A percentile compares a stretch with the other conserved stretches of the same genome.
Evolutionary conservation across 2,797 vertebrate genomes (phyloP).

Genomic region (Schizopygopsis malacanthus): DNA sequence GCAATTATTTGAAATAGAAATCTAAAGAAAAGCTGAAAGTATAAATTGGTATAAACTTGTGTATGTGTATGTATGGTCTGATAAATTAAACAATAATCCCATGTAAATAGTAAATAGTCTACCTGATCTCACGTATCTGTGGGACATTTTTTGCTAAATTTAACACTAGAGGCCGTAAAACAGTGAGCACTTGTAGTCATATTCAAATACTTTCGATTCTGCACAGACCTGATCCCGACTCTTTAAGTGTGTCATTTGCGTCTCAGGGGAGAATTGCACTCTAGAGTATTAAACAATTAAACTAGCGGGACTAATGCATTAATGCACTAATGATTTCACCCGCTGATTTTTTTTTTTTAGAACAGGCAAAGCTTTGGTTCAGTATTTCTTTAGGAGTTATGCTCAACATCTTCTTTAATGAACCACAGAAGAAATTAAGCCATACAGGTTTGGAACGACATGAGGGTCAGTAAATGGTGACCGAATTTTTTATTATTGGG

Average conservation of each 20-base stretch:
- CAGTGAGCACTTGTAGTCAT: too few species aligned
- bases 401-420: not conserved
- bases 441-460: not conserved
- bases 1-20: too few species aligned
- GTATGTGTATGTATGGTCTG: not conserved
- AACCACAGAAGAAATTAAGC: not conserved
- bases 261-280: slow-evolving; percentile 30
- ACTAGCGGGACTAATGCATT: not conserved
- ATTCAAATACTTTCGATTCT: not conserved
- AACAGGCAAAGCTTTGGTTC: slow-evolving; percentile 12
- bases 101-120: not conserved
- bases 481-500: not conserved
- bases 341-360: not conserved
- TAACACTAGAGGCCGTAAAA: too few species aligned
- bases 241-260: slow-evolving; percentile 10
- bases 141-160: too few species aligned
- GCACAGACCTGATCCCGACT: not conserved
- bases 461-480: not conserved
- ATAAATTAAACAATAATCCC: not conserved
- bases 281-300: slow-evolving; percentile 34
- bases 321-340: slow-evolving; percentile 27
- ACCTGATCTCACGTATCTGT: too few species aligned
- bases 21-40: too few species aligned
- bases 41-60: too few species aligned
- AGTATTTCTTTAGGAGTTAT: too few species aligned